Base-by-base conservation (phyloP, 2,113 vertebrate genomes). In the Zapornia atra region DNA sequence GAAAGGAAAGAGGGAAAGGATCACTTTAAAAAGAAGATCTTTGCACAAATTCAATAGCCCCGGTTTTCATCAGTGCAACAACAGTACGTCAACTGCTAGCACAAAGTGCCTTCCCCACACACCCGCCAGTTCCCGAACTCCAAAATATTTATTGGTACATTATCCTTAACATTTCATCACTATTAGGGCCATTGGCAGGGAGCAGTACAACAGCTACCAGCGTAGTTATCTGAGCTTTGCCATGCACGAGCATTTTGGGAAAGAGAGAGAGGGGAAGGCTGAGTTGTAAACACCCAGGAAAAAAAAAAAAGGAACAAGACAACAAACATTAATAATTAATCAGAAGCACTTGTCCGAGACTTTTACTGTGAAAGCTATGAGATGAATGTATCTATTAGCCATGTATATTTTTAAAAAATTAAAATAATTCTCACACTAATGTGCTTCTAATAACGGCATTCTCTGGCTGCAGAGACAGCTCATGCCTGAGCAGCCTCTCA, bases 141-240 rank as follows among this genome's bases (percentile, higher is more conserved):
- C 96, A 69, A 97, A 97, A 94, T 97, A 96, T 95, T 97, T 97
- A 96, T 95, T 82, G 71, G 59, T 86, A 86, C 54, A 56, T 95
- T 96, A 86, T 71, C 87, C 15, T 54, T 86, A 96, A 90, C 93
- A 81, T 96, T 97, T 95, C 65, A 65, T 90, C 94, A 88, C 92
- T 95, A 92, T 96, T 97, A 95, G 63, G 75, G 82, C 31, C 60
- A 60, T 17, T 28, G 28, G 61, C 0, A 0, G 93, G 50, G 36
- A 84, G 68, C 3, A 71, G n/a, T 36, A 24, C 2, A 3, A 71
- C 17, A 82, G 36, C 33, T 72, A 70, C 38, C 63, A 87, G 33
- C 4, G 61, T 36, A 93, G 88, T 59, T 91, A 50, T 68, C 81
- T 63, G 60, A 92, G 64, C 53, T 96, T 94, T 97, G 95, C 86